These are phyloP conservation scores for Grantiella picta DNA, from an alignment of 2,113 vertebrate genomes.

Conservation along the genomic window DNA sequence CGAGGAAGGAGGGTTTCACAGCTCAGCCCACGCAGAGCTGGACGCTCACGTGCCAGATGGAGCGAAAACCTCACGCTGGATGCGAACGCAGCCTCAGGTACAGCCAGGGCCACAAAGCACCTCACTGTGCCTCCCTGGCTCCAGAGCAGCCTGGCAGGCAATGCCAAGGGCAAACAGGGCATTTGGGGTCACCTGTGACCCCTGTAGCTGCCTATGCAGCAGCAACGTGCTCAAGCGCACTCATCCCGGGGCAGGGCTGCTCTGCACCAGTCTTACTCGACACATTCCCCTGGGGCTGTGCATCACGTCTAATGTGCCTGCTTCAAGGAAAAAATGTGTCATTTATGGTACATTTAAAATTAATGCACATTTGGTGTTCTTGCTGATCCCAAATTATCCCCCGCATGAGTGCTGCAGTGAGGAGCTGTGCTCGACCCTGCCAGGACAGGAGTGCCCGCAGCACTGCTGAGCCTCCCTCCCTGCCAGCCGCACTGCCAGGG, in stretches of 20 bases:
- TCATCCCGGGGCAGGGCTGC: neutral
- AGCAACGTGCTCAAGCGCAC: rapidly evolving
- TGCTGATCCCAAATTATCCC: neutral
- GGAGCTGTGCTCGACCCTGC: neutral
- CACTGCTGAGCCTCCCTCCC: neutral
- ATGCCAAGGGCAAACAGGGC: rapidly evolving
- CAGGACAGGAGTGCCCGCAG: rapidly evolving
- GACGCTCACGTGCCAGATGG: rapidly evolving
- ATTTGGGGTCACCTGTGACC: neutral
- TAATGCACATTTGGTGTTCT: neutral
- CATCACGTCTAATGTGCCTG: neutral
- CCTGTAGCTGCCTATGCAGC: rapidly evolving
- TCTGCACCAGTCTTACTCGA: neutral
- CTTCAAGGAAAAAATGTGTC: neutral
- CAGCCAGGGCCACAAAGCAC: neutral
- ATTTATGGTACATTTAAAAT: neutral
- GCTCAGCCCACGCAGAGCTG: rapidly evolving
- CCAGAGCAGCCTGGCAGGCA: neutral
- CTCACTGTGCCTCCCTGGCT: rapidly evolving
- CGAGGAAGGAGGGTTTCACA: rapidly evolving
- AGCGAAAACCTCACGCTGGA: rapidly evolving
- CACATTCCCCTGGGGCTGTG: neutral
- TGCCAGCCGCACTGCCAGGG: neutral
- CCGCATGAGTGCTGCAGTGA: rapidly evolving
- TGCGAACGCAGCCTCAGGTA: rapidly evolving